phyloP scores from a whole-genome alignment of 2,888 invertebrate genomes.

The Tanypteryx hageni region DNA sequence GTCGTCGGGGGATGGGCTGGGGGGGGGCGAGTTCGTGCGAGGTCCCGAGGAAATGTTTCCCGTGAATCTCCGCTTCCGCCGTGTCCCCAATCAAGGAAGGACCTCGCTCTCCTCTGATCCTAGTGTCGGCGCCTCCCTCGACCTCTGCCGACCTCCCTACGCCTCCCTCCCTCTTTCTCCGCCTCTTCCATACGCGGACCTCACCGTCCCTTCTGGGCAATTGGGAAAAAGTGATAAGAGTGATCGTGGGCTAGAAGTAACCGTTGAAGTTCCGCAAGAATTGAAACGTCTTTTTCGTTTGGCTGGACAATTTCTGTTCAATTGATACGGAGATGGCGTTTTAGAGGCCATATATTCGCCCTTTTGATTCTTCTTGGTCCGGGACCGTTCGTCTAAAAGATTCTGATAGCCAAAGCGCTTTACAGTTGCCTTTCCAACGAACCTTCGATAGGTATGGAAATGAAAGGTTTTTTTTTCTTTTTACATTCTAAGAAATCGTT shows the following conservation, averaged over 20 bases:
- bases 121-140: background rate
- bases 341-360: background rate
- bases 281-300: conserved; percentile 32
- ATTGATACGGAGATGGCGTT: background rate
- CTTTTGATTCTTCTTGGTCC: background rate
- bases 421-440: background rate
- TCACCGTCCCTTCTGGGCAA: background rate
- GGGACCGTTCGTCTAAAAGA: background rate
- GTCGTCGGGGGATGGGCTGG: background rate
- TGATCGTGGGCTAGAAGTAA: background rate
- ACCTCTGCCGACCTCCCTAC: conserved; percentile 6
- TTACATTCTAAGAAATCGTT: too few relatives aligned
- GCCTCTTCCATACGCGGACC: background rate
- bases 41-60: background rate
- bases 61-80: conserved; percentile 23
- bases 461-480: background rate
- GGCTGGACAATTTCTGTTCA: conserved; percentile 17
- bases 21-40: background rate
- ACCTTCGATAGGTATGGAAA: background rate
- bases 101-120: background rate
- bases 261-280: background rate
- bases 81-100: conserved; percentile 28
- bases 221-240: conserved; percentile 6
- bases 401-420: background rate
- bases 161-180: background rate